phyloP scores from a whole-genome alignment of 1,140 invertebrate species.

The Drosophila melanica region DNA sequence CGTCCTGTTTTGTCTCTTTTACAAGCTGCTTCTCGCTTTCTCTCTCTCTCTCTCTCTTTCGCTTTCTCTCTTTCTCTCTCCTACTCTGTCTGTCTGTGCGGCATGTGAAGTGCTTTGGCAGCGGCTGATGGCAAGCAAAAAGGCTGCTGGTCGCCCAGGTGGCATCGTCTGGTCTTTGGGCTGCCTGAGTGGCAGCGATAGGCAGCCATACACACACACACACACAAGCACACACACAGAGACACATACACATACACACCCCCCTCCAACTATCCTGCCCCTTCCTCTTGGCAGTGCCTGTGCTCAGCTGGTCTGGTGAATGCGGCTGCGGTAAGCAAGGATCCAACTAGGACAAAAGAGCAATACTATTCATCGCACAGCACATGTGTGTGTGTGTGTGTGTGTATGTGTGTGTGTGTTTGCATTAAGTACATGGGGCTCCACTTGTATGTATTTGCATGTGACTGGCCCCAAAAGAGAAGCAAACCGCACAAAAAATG shows the following conservation, averaged over 20 bases:
- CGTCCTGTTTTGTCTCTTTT: conserved; percentile 2
- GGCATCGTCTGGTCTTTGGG: conserved; percentile 63
- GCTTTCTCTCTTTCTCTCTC: neutral
- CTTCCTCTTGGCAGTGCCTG: neutral
- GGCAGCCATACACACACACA: conserved; percentile 27
- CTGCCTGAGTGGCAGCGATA: conserved; percentile 76
- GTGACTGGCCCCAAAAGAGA: conserved; percentile 57
- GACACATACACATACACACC: neutral
- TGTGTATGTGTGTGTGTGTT: conserved; percentile 51
- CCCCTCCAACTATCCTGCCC: neutral
- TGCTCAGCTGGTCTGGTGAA: conserved; percentile 33
- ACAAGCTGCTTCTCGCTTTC: neutral
- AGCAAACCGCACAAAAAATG: conserved; percentile 56
- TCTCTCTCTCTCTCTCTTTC: neutral
- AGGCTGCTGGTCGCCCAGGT: conserved; percentile 44
- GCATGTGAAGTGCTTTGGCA: conserved; percentile 19
- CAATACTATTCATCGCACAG: conserved; percentile 67
- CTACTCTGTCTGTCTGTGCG: conserved; percentile 8
- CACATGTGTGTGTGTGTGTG: conserved; percentile 7
- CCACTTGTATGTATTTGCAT: conserved; percentile 68
- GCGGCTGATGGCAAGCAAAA: conserved; percentile 25
- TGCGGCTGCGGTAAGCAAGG: conserved; percentile 66
- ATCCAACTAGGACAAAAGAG: conserved; percentile 79
- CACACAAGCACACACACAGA: too few relatives aligned
- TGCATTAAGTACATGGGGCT: conserved; percentile 54